phyloP scores from a whole-genome alignment of 1,140 invertebrate genomes.

The Cylas formicarius region DNA sequence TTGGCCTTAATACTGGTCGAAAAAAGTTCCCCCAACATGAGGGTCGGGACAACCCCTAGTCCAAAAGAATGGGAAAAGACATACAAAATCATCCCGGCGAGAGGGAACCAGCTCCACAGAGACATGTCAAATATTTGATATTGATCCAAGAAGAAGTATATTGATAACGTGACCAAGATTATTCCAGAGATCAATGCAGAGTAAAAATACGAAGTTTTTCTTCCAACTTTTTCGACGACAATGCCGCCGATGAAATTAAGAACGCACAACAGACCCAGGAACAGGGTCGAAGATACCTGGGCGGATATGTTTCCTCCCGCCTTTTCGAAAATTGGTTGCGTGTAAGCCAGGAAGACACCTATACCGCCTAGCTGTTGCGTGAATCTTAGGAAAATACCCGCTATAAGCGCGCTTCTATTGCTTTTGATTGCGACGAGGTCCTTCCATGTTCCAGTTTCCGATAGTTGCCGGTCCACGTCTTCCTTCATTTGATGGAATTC shows the following conservation, averaged over 20 bases:
- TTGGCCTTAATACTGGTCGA: conserved; percentile 34
- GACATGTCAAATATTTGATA: conserved; percentile 18
- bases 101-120: conserved; percentile 34
- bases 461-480: conserved; percentile 26
- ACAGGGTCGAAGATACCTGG: conserved; percentile 51
- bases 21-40: conserved; percentile 39
- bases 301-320: conserved; percentile 54
- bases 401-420: conserved; percentile 43
- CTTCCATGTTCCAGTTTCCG: conserved; percentile 24
- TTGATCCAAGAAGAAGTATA: conserved; percentile 37
- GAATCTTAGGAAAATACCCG: conserved; percentile 43
- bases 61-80: conserved; percentile 33
- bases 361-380: conserved; percentile 58
- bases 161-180: conserved; percentile 41
- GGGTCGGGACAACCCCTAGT: conserved; percentile 31
- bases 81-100: conserved; percentile 30
- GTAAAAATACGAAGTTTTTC: conserved; percentile 24
- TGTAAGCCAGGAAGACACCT: conserved; percentile 55
- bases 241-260: conserved; percentile 49
- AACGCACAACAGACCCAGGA: conserved; percentile 52
- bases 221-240: conserved; percentile 50
- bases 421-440: conserved; percentile 38
- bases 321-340: conserved; percentile 48
- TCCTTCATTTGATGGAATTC: conserved; percentile 20
- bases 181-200: conserved; percentile 21